Percentiles rank a stretch among this genome's conserved stretches.
These are phyloP conservation scores for Thyatira batis DNA, from an alignment of 2,888 invertebrate species.

Conservation along the genomic window DNA sequence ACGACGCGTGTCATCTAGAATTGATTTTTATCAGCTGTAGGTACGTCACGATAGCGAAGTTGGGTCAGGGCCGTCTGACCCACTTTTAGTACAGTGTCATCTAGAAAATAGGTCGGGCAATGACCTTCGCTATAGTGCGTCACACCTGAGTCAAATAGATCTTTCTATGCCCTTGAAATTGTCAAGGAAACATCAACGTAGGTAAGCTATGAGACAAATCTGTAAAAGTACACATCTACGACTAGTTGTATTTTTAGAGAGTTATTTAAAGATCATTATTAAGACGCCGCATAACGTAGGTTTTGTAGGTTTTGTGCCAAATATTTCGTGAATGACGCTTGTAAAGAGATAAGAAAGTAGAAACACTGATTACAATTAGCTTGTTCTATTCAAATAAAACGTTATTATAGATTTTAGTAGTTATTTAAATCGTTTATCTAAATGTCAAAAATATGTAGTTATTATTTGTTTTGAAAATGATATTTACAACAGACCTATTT, in stretches of 20 bases:
- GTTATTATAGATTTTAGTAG: too few relatives aligned
- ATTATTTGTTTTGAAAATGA: too few relatives aligned
- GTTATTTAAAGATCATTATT: constrained; percentile 27
- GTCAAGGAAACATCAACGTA: neutral
- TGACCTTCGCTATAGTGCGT: constrained; percentile 34
- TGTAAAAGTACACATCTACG: neutral
- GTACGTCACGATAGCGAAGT: constrained; percentile 19
- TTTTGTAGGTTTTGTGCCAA: constrained; percentile 22
- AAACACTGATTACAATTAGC: neutral
- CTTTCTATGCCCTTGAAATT: constrained; percentile 1
- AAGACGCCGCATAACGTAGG: constrained; percentile 24
- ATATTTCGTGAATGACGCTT: constrained; percentile 17
- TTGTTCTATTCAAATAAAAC: too few relatives aligned
- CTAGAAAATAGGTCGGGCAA: constrained; percentile 40
- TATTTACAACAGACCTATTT: too few relatives aligned
- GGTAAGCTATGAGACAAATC: neutral
- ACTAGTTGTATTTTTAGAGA: constrained; percentile 4
- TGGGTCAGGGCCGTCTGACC: constrained; percentile 43
- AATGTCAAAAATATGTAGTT: too few relatives aligned
- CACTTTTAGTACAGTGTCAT: constrained; percentile 33
- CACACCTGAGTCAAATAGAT: constrained; percentile 15
- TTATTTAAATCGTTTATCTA: too few relatives aligned
- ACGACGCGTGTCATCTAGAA: neutral
- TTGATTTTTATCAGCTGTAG: constrained; percentile 17
- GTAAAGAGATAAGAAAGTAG: constrained; percentile 6